These are phyloP conservation scores for Amphimallon solstitiale DNA, from an alignment of 2,888 invertebrate genomes.

Conservation along the genomic window DNA sequence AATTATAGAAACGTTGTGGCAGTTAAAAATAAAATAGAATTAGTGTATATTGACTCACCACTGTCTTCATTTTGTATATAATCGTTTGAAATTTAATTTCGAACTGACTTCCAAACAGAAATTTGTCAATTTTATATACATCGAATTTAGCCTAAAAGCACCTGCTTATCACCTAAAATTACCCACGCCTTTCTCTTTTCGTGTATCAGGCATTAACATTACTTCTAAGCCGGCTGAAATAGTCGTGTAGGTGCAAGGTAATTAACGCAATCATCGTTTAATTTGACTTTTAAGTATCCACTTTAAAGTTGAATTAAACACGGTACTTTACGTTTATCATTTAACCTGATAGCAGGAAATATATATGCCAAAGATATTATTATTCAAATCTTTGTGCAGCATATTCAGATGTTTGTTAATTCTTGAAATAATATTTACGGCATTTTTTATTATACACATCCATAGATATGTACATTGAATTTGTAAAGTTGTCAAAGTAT, in stretches of 20 bases:
- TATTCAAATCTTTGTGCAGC: neutral
- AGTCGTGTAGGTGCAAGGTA: slow-evolving; percentile 13
- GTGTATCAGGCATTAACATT: neutral
- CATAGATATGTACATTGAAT: no score
- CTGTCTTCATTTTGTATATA: no score
- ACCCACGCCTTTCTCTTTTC: slow-evolving; percentile 21
- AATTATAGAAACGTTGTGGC: no score
- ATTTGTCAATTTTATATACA: slow-evolving; percentile 14
- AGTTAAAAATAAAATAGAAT: no score
- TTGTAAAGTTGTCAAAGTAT: no score
- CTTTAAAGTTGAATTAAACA: slow-evolving; percentile 15
- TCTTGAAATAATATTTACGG: no score
- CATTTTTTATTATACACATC: no score
- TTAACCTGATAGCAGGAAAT: slow-evolving; percentile 11
- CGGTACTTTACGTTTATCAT: neutral
- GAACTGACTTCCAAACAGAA: neutral
- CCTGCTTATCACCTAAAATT: slow-evolving; percentile 26
- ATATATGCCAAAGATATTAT: neutral
- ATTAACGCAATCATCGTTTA: slow-evolving; percentile 21
- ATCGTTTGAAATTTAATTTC: neutral
- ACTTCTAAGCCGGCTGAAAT: neutral
- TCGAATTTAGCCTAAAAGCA: slow-evolving; percentile 22
- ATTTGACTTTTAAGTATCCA: slow-evolving; percentile 2
- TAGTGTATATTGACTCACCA: no score
- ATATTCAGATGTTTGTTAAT: no score